A percentile compares a stretch with the other conserved stretches of the same genome.
Conservation (phyloP, 2,113 vertebrate genomes). For the Zosterops pallidus region DNA sequence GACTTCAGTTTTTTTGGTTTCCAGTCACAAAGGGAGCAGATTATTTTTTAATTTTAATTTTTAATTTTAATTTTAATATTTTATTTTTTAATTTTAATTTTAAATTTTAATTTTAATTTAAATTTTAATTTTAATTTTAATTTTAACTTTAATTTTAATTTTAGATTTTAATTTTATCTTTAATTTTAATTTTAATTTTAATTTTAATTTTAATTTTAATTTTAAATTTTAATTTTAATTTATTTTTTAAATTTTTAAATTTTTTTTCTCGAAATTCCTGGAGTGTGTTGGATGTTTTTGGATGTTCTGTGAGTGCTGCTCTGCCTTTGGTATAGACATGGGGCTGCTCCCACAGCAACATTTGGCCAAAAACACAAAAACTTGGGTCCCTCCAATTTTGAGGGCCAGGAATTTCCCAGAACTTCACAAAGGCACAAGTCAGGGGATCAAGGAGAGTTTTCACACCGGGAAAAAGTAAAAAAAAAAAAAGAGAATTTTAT, state of each 20-base stretch:
- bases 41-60: background rate
- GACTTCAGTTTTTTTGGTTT: background rate
- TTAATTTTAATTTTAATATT: too few species aligned
- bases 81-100: too few species aligned
- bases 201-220: too few species aligned
- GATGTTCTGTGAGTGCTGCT: rapidly evolving
- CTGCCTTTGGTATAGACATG: rapidly evolving
- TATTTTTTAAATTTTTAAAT: too few species aligned
- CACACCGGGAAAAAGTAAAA: background rate
- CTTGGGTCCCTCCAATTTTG: rapidly evolving
- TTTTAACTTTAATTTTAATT: too few species aligned
- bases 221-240: too few species aligned
- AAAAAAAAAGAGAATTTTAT: background rate
- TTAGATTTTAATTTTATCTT: too few species aligned
- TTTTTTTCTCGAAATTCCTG: background rate
- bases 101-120: too few species aligned
- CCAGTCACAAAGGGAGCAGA: background rate
- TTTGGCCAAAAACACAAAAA: background rate
- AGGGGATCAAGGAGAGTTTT: background rate
- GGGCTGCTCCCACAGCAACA: background rate
- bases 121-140: too few species aligned
- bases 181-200: too few species aligned
- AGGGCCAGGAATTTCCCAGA: background rate
- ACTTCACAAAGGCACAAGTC: background rate
- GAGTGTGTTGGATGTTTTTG: rapidly evolving